Base-by-base conservation (phyloP, 2,113 vertebrate species). In the Ceyx cyanopectus region DNA sequence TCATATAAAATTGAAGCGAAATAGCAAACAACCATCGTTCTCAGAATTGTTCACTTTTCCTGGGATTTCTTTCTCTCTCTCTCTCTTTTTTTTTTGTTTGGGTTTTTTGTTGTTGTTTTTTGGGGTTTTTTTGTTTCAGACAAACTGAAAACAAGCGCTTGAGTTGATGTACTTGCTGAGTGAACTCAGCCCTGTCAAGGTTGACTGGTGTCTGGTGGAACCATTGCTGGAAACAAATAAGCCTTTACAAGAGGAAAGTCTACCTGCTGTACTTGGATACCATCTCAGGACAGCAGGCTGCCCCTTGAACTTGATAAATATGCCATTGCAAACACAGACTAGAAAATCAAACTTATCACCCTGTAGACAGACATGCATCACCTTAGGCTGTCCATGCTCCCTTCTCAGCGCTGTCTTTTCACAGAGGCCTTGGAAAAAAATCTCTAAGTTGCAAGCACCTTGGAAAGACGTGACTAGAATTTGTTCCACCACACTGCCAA, bases 11-110 rank as follows among this genome's bases (percentile, higher is more conserved):
- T 22, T 93, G 92, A 95, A 96, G 79, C 7, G 63, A 95, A 97
- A 97, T 92, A 96, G 96, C 95, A 97, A 97, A 97, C 93, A 97
- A 91, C 89, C 89, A 80, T 95, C 95, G 11, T 95, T 97, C 95
- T 95, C 94, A 97, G 95, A 97, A 97, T 94, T 46, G 63, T 92
- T 93, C 91, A 54, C 65, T 97, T 96, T 97, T 96, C 93, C 85
- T 94, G 88, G 94, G 95, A 97, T 95, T 96, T 95, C 73, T 96
- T 93, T 95, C 53, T 74, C 53, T 54, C 26, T 53, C 11, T 24
- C 50, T n/a, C 58, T 58, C 69, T 61, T 90, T 73, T 80, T 73
- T 72, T 83, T 81, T 63, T 91, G 82, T 63, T 69, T 37, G 48
- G 19, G 12, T 63, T 84, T 41, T 58, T 58, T 19, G n/a, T 43